Percentiles rank a stretch among this genome's conserved stretches.
Conservation (phyloP, 2,797 vertebrate genomes). For the Ctenochaetus hawaiiensis region DNA sequence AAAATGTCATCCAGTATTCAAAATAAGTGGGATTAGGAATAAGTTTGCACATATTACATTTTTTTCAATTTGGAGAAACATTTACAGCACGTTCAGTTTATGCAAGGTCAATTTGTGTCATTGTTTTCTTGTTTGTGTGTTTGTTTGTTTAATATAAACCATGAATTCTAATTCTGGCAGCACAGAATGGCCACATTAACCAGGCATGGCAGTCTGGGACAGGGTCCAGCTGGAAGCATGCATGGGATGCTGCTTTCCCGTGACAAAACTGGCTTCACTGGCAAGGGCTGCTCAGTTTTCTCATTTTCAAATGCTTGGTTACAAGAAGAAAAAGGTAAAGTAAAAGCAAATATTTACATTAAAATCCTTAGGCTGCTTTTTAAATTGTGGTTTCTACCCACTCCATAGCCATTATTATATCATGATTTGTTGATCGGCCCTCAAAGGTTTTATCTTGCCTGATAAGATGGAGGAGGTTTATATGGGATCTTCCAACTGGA, state of each 20-base stretch:
- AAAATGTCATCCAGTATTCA: constrained; percentile 25
- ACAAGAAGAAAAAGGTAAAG: constrained; percentile 19
- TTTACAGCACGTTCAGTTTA: constrained; percentile 49
- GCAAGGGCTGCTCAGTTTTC: constrained; percentile 76
- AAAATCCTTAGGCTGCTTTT: constrained; percentile 66
- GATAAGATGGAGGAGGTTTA: constrained; percentile 73
- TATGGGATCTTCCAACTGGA: constrained; percentile 70
- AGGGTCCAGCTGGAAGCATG: constrained; percentile 82
- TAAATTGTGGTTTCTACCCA: constrained; percentile 63
- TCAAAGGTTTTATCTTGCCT: constrained; percentile 77
- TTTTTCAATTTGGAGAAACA: constrained; percentile 49
- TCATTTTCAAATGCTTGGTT: constrained; percentile 61
- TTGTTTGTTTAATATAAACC: constrained; percentile 84
- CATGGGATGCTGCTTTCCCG: constrained; percentile 73
- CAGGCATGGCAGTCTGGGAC: constrained; percentile 84
- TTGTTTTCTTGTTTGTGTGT: constrained; percentile 79
- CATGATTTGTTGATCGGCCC: constrained; percentile 80
- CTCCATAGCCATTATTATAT: constrained; percentile 73
- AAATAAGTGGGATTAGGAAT: constrained; percentile 31
- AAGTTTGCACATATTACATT: constrained; percentile 26
- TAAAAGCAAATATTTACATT: constrained; percentile 55
- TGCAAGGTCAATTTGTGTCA: constrained; percentile 65
- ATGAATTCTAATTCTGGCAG: constrained; percentile 84
- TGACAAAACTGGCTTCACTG: constrained; percentile 73
- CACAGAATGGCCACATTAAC: constrained; percentile 83